A percentile compares a stretch with the other conserved stretches of the same genome.
These are phyloP conservation scores for Rugalucina vietnamica DNA, from an alignment of 2,888 invertebrate species.

Conservation along the genomic window DNA sequence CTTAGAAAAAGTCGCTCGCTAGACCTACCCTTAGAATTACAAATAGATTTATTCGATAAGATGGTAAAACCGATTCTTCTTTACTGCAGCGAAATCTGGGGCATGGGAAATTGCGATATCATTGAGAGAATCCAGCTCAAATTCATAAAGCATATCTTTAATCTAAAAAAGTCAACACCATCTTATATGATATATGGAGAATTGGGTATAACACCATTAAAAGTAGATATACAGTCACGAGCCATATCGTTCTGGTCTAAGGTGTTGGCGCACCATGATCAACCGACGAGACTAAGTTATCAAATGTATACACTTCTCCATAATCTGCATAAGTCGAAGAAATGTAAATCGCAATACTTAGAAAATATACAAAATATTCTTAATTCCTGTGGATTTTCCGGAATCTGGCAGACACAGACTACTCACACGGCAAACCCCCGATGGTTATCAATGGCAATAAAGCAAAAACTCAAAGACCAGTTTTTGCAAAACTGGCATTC, in stretches of 20 bases:
- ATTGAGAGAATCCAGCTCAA: background rate
- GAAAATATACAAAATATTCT: background rate
- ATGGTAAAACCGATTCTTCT: background rate
- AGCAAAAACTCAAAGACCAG: conserved; percentile 13
- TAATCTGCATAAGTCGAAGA: background rate
- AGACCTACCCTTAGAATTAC: background rate
- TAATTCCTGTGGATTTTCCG: background rate
- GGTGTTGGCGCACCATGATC: background rate
- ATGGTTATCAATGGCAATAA: background rate
- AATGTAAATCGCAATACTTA: background rate
- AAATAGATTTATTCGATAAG: background rate
- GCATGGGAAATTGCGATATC: background rate
- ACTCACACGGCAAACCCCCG: too few relatives aligned
- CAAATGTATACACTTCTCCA: background rate
- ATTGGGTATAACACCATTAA: background rate
- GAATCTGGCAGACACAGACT: conserved; percentile 13
- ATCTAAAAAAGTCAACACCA: background rate
- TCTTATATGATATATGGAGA: background rate
- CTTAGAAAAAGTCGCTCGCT: background rate
- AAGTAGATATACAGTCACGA: background rate
- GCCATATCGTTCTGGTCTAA: background rate
- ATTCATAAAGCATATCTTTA: background rate
- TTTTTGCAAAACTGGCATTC: background rate
- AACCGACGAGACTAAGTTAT: background rate
- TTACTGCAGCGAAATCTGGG: background rate